Evolutionary conservation across 2,797 vertebrate species (phyloP), one percentile per base, ranked within the genome.

Genomic region (Gymnopithys bicolor): DNA sequence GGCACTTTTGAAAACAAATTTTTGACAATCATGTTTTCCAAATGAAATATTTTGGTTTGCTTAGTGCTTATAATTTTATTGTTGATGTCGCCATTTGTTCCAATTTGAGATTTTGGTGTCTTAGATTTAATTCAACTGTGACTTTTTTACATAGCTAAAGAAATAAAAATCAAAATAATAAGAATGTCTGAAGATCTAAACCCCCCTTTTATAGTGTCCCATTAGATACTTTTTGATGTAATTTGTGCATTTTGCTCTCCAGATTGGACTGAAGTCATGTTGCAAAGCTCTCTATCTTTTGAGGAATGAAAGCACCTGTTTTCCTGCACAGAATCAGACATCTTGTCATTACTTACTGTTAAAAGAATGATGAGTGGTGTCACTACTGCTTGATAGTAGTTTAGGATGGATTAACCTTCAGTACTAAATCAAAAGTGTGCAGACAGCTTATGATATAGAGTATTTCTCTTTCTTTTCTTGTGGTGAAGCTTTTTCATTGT

Each of bases 361-460:
- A 66, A 56, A 88, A 83, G 33, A 85, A 71, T 69, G 23, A 74
- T 70, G 37, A n/a, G 84, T 73, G 52, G 13, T 90, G n/a, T 80
- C 35, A 25, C 58, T 55, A 10, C 48, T 66, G 21, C 66, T 45
- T 71, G 59, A 49, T 55, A 51, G 19, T 28, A 37, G 25, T 32
- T 73, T 64, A 49, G 37, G 51, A 45, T 60, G 45, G 60, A 73
- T 84, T 90, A 74, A 71, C 46, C 32, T 56, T 18, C 32, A 39
- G 8, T 33, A 22, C 10, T 75, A 85, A 80, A 85, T 83, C n/a
- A 90, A 84, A 91, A 64, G 30, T 69, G 12, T 70, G 8, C 32
- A 49, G 58, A 16, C 17, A 69, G 6, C 21, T 75, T 75, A 10
- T 3, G 23, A 35, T 25, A 30, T 9, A 51, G 33, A 22, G 9